phyloP scores from a whole-genome alignment of 2,888 invertebrate species.

The Portevinia maculata region DNA sequence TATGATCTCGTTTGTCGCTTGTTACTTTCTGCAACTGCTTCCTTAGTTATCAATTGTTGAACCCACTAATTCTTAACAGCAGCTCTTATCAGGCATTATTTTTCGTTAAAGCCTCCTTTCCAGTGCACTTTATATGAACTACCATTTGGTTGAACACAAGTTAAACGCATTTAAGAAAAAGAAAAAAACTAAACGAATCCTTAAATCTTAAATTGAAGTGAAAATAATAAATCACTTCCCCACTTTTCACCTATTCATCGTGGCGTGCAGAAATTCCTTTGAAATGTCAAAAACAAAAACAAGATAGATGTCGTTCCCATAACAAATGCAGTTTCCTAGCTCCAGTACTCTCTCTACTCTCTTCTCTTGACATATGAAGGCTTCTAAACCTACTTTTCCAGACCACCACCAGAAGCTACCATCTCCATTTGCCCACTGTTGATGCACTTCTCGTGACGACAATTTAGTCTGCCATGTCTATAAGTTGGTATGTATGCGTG shows the following conservation, averaged over 20 bases:
- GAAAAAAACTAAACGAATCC: conserved; percentile 24
- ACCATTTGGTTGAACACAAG: neutral
- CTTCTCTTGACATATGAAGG: conserved; percentile 55
- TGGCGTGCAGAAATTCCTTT: conserved; percentile 66
- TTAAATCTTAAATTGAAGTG: conserved; percentile 60
- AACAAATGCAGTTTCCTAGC: conserved; percentile 67
- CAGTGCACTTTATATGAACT: neutral
- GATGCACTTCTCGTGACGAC: conserved; percentile 64
- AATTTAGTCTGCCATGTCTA: conserved; percentile 56
- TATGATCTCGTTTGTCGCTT: no score
- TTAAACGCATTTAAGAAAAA: conserved; percentile 16
- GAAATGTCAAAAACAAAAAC: conserved; percentile 73
- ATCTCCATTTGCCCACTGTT: neutral
- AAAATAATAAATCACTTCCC: conserved; percentile 71
- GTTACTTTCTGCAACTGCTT: no score
- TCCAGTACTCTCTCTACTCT: conserved; percentile 18
- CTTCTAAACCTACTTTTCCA: conserved; percentile 10
- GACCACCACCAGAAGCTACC: neutral
- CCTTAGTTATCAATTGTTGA: no score
- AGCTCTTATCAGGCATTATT: neutral
- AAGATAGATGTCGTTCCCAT: conserved; percentile 72
- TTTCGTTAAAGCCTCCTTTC: neutral
- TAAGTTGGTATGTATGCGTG: neutral
- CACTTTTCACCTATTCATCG: conserved; percentile 69
- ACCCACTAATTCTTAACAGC: no score